phyloP scores from a whole-genome alignment of 2,113 vertebrate species.

The Eurystomus gularis region DNA sequence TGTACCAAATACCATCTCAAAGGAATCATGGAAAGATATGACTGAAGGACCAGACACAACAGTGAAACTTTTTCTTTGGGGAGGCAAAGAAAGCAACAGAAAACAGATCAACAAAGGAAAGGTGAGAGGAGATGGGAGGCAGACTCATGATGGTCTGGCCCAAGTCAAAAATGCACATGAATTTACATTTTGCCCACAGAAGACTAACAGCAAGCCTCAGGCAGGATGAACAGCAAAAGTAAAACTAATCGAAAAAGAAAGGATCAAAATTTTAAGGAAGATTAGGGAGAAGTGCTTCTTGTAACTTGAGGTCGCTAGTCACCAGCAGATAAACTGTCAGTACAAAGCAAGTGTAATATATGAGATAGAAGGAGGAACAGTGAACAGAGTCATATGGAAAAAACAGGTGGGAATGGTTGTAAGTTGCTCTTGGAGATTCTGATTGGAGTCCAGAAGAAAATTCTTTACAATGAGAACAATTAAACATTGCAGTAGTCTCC shows the following conservation, averaged over 20 bases:
- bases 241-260: not conserved
- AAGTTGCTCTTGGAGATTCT: too few relatives aligned
- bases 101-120: not conserved
- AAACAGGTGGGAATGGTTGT: too few relatives aligned
- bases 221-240: not conserved
- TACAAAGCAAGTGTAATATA: not conserved
- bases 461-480: too few relatives aligned
- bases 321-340: not conserved
- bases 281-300: not conserved
- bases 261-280: not conserved
- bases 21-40: not conserved
- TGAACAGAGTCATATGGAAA: too few relatives aligned
- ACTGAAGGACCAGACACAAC: not conserved
- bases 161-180: not conserved
- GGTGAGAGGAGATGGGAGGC: not conserved
- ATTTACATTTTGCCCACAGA: not conserved
- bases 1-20: not conserved
- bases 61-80: not conserved
- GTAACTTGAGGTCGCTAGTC: not conserved
- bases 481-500: too few relatives aligned
- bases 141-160: not conserved
- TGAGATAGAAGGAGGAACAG: not conserved
- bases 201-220: not conserved
- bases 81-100: not conserved
- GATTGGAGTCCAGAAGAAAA: too few relatives aligned